Evolutionary conservation across 2,888 invertebrate genomes (phyloP).

Genomic region (Pinctada fucata): DNA sequence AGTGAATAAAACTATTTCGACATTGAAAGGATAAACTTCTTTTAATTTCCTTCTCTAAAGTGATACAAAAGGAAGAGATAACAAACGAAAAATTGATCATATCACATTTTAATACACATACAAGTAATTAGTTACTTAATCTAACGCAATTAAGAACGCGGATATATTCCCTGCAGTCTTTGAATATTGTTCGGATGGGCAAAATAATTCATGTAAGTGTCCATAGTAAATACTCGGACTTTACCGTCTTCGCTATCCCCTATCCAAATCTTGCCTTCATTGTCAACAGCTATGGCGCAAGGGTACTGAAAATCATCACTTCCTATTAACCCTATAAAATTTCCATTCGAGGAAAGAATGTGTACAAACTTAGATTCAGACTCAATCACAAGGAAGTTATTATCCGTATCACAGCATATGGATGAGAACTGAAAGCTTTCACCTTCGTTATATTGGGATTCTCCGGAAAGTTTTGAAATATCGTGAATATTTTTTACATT

Average conservation of each 20-base stretch:
- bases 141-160: neutral
- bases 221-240: neutral
- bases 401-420: constrained; percentile 7
- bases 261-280: constrained; percentile 8
- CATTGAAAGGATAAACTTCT: too few species aligned
- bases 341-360: constrained; percentile 1
- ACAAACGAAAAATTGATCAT: too few species aligned
- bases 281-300: constrained; percentile 1
- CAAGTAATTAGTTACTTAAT: too few species aligned
- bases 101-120: too few species aligned
- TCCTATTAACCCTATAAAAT: constrained; percentile 5
- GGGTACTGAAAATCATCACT: constrained; percentile 1
- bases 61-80: too few species aligned
- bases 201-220: constrained; percentile 6
- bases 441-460: neutral
- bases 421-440: neutral
- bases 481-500: neutral
- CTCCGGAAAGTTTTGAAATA: neutral
- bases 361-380: neutral
- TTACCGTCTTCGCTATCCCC: constrained; percentile 23
- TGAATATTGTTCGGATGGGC: constrained; percentile 1
- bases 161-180: neutral
- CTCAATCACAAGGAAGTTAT: constrained; percentile 12
- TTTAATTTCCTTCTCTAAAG: too few species aligned
- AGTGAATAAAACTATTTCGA: too few species aligned